Evolutionary conservation across 2,113 vertebrate genomes (phyloP).

Genomic region (Eurystomus gularis): DNA sequence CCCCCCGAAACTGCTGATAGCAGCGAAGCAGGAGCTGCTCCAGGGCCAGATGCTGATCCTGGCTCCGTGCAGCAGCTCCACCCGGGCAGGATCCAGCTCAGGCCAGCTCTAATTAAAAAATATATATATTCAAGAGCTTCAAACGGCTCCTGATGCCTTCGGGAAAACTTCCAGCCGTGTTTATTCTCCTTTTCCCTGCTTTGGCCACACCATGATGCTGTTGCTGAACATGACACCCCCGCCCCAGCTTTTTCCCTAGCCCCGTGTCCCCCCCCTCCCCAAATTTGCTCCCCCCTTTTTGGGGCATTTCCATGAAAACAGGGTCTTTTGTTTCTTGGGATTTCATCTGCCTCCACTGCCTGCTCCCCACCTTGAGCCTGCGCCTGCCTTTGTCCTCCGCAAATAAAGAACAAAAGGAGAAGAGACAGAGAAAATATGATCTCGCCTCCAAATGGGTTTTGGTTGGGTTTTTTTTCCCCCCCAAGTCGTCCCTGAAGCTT

Average conservation of each 20-base stretch:
- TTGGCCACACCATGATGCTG: background rate
- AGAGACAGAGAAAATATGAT: background rate
- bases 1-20: background rate
- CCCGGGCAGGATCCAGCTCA: background rate
- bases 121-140: background rate
- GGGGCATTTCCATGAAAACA: constrained; percentile 24
- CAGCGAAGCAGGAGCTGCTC: background rate
- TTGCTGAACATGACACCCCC: fast-evolving
- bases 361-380: background rate
- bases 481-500: background rate
- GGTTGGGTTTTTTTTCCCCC: background rate
- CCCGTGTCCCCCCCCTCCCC: background rate
- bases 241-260: background rate
- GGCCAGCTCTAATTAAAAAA: background rate
- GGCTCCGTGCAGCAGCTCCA: background rate
- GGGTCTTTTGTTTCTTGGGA: constrained; percentile 4
- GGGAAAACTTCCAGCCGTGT: constrained; percentile 22
- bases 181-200: background rate
- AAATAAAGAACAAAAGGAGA: background rate
- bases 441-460: background rate
- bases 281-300: background rate
- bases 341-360: background rate
- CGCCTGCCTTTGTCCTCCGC: background rate
- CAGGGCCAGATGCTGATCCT: background rate
- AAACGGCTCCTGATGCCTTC: background rate